Evolutionary conservation across 1,140 invertebrate species (phyloP), one percentile per base, ranked within the genome.

Genomic region (Xylocopa sonorina): DNA sequence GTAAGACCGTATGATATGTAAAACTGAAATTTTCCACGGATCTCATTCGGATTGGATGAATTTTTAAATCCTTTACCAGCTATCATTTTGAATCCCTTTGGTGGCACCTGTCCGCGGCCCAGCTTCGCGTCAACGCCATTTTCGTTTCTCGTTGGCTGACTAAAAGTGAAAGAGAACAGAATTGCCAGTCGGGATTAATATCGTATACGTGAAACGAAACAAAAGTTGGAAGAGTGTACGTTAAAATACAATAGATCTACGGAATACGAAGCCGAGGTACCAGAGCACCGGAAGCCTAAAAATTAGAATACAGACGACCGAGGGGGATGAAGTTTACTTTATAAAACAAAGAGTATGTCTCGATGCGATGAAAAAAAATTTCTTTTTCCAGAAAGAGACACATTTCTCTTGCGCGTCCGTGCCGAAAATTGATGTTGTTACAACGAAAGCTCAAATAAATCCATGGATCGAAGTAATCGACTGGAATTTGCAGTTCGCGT

Each of bases 61-160:
- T 46, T 41, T 3, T n/a, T 2, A 38, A 60, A 38, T n/a, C 41
- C 2, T 78, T 86, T 87, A 93, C 93, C 92, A 72, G 85, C 75
- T 53, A 83, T 84, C 68, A 96, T 90, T 66, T 94, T 95, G 80
- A 95, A 95, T 85, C 95, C 96, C 78, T 95, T 94, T 34, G 96
- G 96, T 90, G 95, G 94, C 85, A 97, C 94, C 89, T 97, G 96
- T 58, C 96, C 96, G 29, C 96, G 96, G 32, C 96, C 96, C 67
- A 97, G 92, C 83, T 94, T 95, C 57, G 92, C 82, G 41, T 93
- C 91, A n/a, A 92, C 64, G 50, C 88, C 91, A 77, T 91, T 90
- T 76, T 92, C 91, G 75, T 88, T 86, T 74, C 80, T 91, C 80
- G 88, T 84, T 58, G 87, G 82, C 82, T 91, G 90, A 87, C 92